These are phyloP conservation scores for Alsophila aescularia DNA, from an alignment of 2,888 invertebrate species.

Conservation along the genomic window DNA sequence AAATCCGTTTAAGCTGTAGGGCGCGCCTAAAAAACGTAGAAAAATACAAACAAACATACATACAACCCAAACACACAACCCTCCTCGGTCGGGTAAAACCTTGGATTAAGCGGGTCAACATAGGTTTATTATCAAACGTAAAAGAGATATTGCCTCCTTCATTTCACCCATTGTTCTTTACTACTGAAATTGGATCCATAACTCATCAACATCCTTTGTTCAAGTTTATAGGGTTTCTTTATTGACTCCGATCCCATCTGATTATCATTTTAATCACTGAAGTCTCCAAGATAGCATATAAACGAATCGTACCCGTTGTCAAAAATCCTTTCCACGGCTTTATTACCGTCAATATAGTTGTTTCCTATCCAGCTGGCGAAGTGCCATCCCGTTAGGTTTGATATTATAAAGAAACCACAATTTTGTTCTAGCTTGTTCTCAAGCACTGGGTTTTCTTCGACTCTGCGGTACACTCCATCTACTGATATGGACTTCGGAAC, in stretches of 20 bases:
- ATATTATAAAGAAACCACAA: slow-evolving; percentile 11
- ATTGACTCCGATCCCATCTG: slow-evolving; percentile 8
- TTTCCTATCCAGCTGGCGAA: slow-evolving; percentile 12
- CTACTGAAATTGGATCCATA: background rate
- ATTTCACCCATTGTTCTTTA: background rate
- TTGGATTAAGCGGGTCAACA: too few species aligned
- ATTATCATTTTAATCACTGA: slow-evolving; percentile 12
- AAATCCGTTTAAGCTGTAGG: too few species aligned
- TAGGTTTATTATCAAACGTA: background rate
- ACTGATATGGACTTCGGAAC: slow-evolving; percentile 94
- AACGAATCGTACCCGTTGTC: background rate
- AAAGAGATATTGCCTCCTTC: background rate
- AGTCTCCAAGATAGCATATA: slow-evolving; percentile 5
- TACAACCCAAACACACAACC: too few species aligned
- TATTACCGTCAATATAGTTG: slow-evolving; percentile 10
- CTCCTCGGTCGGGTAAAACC: too few species aligned
- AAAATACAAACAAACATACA: too few species aligned
- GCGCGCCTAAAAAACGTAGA: too few species aligned
- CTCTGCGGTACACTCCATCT: slow-evolving; percentile 91
- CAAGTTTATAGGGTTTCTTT: slow-evolving; percentile 8
- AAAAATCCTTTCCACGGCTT: slow-evolving; percentile 5
- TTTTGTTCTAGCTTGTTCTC: slow-evolving; percentile 64
- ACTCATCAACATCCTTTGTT: background rate
- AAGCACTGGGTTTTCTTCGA: slow-evolving; percentile 86
- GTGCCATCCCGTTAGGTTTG: slow-evolving; percentile 14